Evolutionary conservation across 2,888 invertebrate species (phyloP), one percentile per base, ranked within the genome.

Genomic region (Clepsis dumicolana): DNA sequence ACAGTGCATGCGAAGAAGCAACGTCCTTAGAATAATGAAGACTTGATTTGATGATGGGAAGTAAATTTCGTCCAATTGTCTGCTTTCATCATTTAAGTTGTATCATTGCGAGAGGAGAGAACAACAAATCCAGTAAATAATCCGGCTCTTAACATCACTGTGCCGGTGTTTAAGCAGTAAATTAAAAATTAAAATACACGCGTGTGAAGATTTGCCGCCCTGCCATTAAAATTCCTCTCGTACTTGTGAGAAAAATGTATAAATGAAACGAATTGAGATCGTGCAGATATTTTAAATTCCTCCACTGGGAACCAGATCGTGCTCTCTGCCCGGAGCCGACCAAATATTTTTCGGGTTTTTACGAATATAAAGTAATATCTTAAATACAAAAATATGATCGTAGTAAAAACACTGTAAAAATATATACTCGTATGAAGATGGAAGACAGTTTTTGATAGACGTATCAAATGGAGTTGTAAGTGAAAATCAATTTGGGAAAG

Each of bases 201-300:
- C 59, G 41, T 68, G 69, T 64, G 53, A 62, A 69, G 61, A 73
- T 64, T 61, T 21, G 61, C 56, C 63, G 18, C 57, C 65, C 67
- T 32, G 61, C 48, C 63, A 73, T 75, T 72, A 74, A 72, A 72
- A 74, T 73, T 74, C 74, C 70, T 50, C 38, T 64, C 70, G 64
- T 70, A 73, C 54, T 53, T 65, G 73, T 70, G 76, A 72, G 77
- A 79, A 80, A 80, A 82, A 83, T 79, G 77, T 80, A 77, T 75
- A 75, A 75, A 77, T 79, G 76, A 81, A 85, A 80, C 77, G 78
- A 83, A 84, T 79, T 77, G 77, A 79, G 79, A 80, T 79, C 79
- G 78, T 80, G 80, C 74, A 77, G 78, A 81, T 77, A 80, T 84
- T 82, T 83, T 80, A 83, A 82, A 83, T 82, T 81, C 77, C 75